Conservation (phyloP, 92 coral and sea anemone species). For the Epizoanthus ramosus region DNA sequence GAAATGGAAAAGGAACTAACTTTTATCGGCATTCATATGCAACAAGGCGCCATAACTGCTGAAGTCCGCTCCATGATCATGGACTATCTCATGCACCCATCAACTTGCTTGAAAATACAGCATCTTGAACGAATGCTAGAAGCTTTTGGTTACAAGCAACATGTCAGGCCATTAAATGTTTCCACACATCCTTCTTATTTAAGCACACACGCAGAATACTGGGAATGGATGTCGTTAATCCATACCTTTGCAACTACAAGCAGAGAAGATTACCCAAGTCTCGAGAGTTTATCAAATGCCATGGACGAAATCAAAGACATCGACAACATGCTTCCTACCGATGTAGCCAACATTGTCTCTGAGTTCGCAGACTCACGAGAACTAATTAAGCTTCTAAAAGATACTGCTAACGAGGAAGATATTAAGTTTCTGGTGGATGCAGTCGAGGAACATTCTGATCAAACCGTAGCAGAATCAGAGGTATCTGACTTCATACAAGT, state of each 20-base stretch:
- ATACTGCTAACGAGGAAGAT: constrained; percentile 80
- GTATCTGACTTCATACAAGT: constrained; percentile 93
- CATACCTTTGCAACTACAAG: neutral
- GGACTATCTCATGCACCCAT: too few species aligned
- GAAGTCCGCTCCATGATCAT: too few species aligned
- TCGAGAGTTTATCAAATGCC: constrained; percentile 42
- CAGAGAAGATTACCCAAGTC: constrained; percentile 42
- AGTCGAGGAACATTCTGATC: constrained; percentile 98
- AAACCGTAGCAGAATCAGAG: constrained; percentile 81
- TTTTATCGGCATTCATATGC: too few species aligned
- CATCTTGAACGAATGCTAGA: too few species aligned
- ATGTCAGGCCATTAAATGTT: constrained; percentile 50
- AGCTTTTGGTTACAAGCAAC: neutral
- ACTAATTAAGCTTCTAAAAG: constrained; percentile 58
- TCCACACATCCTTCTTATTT: neutral
- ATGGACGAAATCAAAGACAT: constrained; percentile 44
- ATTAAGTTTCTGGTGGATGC: constrained; percentile 87
- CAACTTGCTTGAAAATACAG: too few species aligned
- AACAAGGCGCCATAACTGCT: too few species aligned
- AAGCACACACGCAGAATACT: too few species aligned
- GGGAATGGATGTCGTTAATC: too few species aligned
- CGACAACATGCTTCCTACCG: constrained; percentile 45
- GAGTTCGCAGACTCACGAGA: constrained; percentile 64
- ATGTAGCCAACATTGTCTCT: constrained; percentile 50
- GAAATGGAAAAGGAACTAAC: too few species aligned